Base-by-base conservation (phyloP, 1,140 invertebrate species). In the Acromyrmex heyeri region DNA sequence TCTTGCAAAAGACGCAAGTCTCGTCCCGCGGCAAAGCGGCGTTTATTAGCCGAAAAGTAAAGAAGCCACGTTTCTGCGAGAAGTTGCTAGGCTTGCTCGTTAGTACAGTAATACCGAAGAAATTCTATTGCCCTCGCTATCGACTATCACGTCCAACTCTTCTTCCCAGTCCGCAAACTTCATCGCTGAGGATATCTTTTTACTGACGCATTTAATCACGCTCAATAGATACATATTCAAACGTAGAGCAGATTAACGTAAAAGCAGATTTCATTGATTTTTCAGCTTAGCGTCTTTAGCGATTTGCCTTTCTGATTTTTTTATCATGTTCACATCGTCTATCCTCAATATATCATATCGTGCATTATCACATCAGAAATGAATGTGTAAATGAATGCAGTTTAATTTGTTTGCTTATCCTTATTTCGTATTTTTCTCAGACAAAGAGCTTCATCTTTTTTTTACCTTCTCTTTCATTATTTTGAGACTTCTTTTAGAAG, bases 111-210 rank as follows among this genome's bases (percentile, higher is more conserved):
- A 67, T 75, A 72, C 21, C 48, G 55, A 77, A 50, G 67, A 82
- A 27, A 50, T 86, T 82, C 86, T 34, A 87, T 87, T 87, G 76
- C 70, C 67, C 78, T 87, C 86, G 83, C 73, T 89, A 87, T 87
- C 86, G 55, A 86, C 70, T 65, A 86, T 76, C 70, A 86, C 82
- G 81, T 85, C 61, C 64, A 57, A 50, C 48, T 72, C 24, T 61
- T 57, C 64, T 62, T n/a, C 0, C 21, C 18, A 8, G 12, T 38
- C 16, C 50, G 1, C 38, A 61, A 73, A 73, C 67, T 2, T 73
- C 69, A 72, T 30, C n/a, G 48, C 27, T 57, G 16, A 44, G 6
- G 4, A 21, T 18, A 21, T 44, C n/a, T 67, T 82, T 82, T 73
- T 18, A 55, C 30, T 30, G 18, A 34, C 27, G 38, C 4, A 27